These are phyloP conservation scores for Fistularia commersonii DNA, from an alignment of 2,797 vertebrate genomes.

Conservation along the genomic window DNA sequence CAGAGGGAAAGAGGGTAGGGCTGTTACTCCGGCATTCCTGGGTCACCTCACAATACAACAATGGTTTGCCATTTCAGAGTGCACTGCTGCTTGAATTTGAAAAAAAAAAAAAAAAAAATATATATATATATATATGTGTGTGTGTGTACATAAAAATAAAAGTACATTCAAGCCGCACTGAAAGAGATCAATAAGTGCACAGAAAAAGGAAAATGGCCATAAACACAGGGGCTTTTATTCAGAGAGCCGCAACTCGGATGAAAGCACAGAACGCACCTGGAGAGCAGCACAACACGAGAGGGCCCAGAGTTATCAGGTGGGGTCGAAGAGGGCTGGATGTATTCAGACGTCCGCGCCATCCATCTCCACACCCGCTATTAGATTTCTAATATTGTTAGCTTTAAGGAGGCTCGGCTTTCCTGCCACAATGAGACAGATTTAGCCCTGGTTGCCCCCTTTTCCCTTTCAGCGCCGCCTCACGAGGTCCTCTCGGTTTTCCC, in stretches of 20 bases:
- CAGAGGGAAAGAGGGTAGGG: constrained; percentile 28
- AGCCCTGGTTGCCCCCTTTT: constrained; percentile 42
- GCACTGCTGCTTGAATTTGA: constrained; percentile 37
- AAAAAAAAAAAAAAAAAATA: constrained; percentile 32
- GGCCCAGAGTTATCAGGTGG: constrained; percentile 51
- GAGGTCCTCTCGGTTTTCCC: constrained; percentile 49
- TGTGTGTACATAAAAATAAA: no score
- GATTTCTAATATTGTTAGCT: constrained; percentile 66
- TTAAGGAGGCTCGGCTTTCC: constrained; percentile 54
- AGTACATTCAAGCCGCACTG: constrained; percentile 25
- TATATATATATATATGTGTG: no score
- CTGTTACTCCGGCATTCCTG: constrained; percentile 29
- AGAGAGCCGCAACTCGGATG: constrained; percentile 41
- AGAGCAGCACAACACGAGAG: constrained; percentile 32
- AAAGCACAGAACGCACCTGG: constrained; percentile 51
- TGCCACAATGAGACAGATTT: constrained; percentile 56
- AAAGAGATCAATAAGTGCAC: constrained; percentile 57
- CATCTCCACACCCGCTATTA: constrained; percentile 48
- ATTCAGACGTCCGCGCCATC: constrained; percentile 48
- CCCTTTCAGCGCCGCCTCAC: constrained; percentile 61
- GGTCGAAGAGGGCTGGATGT: constrained; percentile 29
- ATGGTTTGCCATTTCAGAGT: constrained; percentile 50
- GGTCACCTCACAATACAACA: constrained; percentile 50
- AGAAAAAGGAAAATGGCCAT: constrained; percentile 47
- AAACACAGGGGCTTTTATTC: constrained; percentile 58